Evolutionary conservation across 2,888 invertebrate species (phyloP), one percentile per base, ranked within the genome.

Genomic region (Oscheius sp.): DNA sequence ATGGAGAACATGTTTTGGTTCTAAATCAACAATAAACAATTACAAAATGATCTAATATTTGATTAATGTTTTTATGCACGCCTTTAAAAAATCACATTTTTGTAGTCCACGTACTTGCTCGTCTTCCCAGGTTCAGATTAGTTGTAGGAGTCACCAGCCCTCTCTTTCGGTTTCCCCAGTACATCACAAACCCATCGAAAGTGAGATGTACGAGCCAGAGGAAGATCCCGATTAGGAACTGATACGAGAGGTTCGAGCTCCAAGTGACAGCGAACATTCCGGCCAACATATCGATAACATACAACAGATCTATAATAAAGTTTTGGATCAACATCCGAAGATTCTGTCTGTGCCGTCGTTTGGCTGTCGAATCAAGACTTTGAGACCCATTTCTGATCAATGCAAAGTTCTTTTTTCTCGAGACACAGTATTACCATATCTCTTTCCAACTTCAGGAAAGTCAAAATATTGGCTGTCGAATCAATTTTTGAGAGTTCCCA

Each of bases 201-300:
- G 63, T 10, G 21, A 63, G 10, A 63, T 63, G 63, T 10, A 48
- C 48, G 4, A 48, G 13, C 63, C 63, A 63, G 21, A 63, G 29
- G 10, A 29, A 47, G 9, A 48, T 47, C 10, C 48, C 48, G 5
- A 63, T 11, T 1, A 63, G 7, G 32, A 63, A 63, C 10, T 48
- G 63, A 48, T n/a, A 48, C 50, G 48, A 63, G 29, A 63, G 11
- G 4, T n/a, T 29, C 4, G 47, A 21, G 21, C 48, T 21, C 63
- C 13, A 50, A n/a, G 21, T 5, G 21, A 29, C n/a, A 21, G 29
- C 63, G 21, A 47, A 48, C 21, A 63, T 42, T 48, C 63, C 63
- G 4, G 21, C 5, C 7, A 48, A 7, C 63, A 63, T 63, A 29
- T 63, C 63, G 21, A 63, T 13, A n/a, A 63, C 48, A 47, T 63